Base-by-base conservation (phyloP, 2,888 invertebrate species). In the Athetis lepigone region DNA sequence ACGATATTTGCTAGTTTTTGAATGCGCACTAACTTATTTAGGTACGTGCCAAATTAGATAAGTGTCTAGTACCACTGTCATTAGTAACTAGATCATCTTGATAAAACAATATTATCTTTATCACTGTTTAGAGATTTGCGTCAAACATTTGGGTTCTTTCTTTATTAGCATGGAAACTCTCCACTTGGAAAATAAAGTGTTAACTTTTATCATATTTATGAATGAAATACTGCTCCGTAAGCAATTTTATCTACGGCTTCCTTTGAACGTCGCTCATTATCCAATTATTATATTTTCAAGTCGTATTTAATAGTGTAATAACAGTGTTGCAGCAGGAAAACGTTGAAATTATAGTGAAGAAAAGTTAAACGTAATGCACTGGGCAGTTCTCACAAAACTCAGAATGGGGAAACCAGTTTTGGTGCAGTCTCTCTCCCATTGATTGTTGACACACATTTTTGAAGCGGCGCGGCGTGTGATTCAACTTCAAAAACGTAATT, bases 401-500 rank as follows among this genome's bases (percentile, higher is more conserved):
- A 43, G 60, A 59, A 79, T 60, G 76, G 80, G 66, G 66, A 80
- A 87, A 88, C 88, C 85, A 69, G 87, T 87, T 87, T 84, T 67
- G 68, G 74, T 77, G 69, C 81, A 82, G 82, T 84, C 81, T 74
- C 81, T 74, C 65, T 76, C 75, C 72, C 81, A 75, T 82, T 82
- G 79, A 79, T 69, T 79, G 82, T 81, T 87, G 85, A 86, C 88
- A 87, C 75, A 88, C 68, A 59, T 80, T 75, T 80, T 77, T 68
- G 55, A 40, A 57, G 39, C n/a, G n/a, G n/a, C n/a, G 46, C 39
- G 42, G 42, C 39, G 49, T 55, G 50, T 77, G 74, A 79, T 59
- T 79, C 67, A 75, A 61, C 57, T 60, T 58, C 23, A 39, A 29
- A 58, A 51, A 70, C 33, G 25, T 50, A 50, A 46, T n/a, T n/a